Conservation (phyloP, 92 coral and sea anemone species). For the Diadumene lineata region DNA sequence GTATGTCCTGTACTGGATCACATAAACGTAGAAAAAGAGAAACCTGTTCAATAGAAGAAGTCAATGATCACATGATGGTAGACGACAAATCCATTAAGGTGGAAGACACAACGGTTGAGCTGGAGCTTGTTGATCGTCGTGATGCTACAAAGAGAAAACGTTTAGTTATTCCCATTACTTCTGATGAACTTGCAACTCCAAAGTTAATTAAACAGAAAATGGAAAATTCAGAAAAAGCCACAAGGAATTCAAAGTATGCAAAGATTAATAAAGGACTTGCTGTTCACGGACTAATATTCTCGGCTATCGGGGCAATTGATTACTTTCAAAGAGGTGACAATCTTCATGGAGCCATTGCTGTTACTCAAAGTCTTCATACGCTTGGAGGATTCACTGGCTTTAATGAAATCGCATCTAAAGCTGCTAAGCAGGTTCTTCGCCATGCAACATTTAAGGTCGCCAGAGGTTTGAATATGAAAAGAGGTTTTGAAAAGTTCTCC, state of each 20-base stretch:
- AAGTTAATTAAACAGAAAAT: constrained; percentile 33
- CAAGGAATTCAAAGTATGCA: constrained; percentile 22
- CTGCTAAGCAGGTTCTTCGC: constrained; percentile 28
- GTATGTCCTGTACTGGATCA: constrained; percentile 16
- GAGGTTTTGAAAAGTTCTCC: constrained; percentile 26
- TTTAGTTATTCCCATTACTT: not conserved
- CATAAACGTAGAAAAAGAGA: constrained; percentile 22
- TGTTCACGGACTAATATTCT: constrained; percentile 50
- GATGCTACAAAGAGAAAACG: constrained; percentile 37
- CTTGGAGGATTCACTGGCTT: constrained; percentile 55
- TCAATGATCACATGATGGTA: constrained; percentile 8
- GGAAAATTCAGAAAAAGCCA: constrained; percentile 14
- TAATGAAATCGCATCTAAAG: constrained; percentile 47
- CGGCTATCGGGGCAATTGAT: constrained; percentile 42
- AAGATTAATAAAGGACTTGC: constrained; percentile 52
- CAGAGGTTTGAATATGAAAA: constrained; percentile 27
- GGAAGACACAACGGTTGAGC: constrained; percentile 18
- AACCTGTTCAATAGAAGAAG: constrained; percentile 23
- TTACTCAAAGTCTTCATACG: constrained; percentile 51
- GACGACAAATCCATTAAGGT: constrained; percentile 45
- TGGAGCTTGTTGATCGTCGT: constrained; percentile 44
- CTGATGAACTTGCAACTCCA: constrained; percentile 35
- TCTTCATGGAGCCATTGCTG: constrained; percentile 33
- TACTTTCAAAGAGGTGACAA: constrained; percentile 35
- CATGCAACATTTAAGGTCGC: constrained; percentile 28